A percentile compares a stretch with the other conserved stretches of the same genome.
phyloP scores from a whole-genome alignment of 2,797 vertebrate species.

The Notolabrus celidotus region DNA sequence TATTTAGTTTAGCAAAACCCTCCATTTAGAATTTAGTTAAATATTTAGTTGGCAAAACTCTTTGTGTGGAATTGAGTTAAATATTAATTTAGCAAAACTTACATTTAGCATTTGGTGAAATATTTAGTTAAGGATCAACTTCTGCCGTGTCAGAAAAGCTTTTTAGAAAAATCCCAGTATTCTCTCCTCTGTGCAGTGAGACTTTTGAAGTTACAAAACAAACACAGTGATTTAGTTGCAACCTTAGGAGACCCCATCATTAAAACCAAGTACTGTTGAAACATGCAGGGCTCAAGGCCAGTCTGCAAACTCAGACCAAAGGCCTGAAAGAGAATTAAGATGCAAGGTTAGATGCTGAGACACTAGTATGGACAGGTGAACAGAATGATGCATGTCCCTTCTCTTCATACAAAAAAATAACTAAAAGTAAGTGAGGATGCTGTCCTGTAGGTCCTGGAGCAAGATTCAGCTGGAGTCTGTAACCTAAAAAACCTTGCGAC shows the following conservation, averaged over 20 bases:
- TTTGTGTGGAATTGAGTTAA: slow-evolving; percentile 12
- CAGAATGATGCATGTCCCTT: neutral
- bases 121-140: slow-evolving; percentile 30
- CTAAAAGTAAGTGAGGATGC: neutral
- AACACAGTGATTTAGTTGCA: neutral
- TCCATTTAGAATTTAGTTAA: slow-evolving; percentile 36
- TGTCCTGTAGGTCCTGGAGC: neutral
- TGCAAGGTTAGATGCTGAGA: neutral
- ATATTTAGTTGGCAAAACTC: slow-evolving; percentile 35
- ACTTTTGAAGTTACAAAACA: neutral
- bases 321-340: neutral
- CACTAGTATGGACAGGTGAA: neutral
- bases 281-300: neutral
- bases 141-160: slow-evolving; percentile 7
- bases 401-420: neutral
- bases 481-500: slow-evolving; percentile 13
- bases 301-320: neutral
- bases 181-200: neutral
- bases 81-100: slow-evolving; percentile 27
- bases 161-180: neutral
- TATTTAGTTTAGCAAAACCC: slow-evolving; percentile 37
- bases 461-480: neutral
- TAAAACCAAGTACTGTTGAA: neutral
- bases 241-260: neutral
- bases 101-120: slow-evolving; percentile 29